Conservation (phyloP, 2,113 vertebrate genomes). For the Cyrtonyx montezumae region DNA sequence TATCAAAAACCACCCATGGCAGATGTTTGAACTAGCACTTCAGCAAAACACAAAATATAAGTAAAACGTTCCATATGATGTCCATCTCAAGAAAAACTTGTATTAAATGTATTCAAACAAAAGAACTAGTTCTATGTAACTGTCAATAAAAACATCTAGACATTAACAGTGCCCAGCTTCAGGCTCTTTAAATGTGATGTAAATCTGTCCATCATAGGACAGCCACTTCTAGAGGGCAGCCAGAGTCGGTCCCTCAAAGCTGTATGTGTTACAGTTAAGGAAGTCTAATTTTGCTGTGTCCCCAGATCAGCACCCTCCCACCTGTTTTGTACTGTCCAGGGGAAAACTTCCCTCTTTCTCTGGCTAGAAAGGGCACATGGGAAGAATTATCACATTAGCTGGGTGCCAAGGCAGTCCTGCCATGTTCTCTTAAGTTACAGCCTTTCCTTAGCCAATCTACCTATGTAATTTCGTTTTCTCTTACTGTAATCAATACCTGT, state of each 20-base stretch:
- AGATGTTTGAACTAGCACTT: neutral
- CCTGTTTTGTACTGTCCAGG: neutral
- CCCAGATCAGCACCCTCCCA: neutral
- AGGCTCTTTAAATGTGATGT: neutral
- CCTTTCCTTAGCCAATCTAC: neutral
- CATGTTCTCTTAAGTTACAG: neutral
- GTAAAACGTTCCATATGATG: neutral
- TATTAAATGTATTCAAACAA: neutral
- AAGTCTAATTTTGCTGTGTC: neutral
- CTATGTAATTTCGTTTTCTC: neutral
- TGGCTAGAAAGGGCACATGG: accelerated
- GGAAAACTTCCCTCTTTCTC: neutral
- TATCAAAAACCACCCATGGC: neutral
- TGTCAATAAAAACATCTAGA: neutral
- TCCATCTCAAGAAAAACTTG: neutral
- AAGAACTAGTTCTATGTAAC: neutral
- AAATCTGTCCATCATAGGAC: neutral
- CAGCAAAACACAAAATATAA: neutral
- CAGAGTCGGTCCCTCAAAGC: neutral
- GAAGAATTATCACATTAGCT: neutral
- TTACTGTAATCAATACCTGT: neutral
- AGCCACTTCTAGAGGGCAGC: neutral
- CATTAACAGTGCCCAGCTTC: neutral
- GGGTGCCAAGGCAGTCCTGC: neutral
- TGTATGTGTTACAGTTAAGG: neutral